phyloP scores from a whole-genome alignment of 2,888 invertebrate species.

The Meloe dianella region DNA sequence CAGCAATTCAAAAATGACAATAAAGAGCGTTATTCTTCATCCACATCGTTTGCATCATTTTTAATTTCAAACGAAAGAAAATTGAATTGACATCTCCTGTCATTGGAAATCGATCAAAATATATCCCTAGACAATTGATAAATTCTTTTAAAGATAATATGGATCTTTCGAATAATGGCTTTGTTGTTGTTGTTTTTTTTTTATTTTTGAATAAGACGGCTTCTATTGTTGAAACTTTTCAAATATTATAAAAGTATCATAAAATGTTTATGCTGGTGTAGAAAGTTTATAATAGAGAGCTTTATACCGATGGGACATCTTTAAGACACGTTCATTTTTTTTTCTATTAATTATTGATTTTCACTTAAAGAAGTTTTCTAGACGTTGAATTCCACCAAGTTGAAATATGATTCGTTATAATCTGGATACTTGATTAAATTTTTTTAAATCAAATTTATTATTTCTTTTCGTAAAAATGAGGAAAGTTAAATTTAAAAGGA shows the following conservation, averaged over 20 bases:
- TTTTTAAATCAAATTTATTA: slow-evolving; percentile 13
- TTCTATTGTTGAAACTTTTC: slow-evolving; percentile 6
- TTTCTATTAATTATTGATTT: slow-evolving; percentile 10
- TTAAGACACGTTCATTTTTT: not conserved
- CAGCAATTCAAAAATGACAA: not conserved
- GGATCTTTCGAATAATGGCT: not conserved
- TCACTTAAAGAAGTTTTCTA: not conserved
- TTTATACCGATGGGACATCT: slow-evolving; percentile 8
- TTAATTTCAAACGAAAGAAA: not conserved
- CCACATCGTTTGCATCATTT: not conserved
- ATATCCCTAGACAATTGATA: not conserved
- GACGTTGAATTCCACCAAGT: not conserved
- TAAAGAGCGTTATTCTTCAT: slow-evolving; percentile 14
- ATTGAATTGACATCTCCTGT: not conserved
- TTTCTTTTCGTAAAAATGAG: not conserved
- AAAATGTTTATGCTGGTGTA: not conserved
- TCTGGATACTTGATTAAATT: slow-evolving; percentile 12
- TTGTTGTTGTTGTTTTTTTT: slow-evolving; percentile 6
- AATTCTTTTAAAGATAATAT: not conserved
- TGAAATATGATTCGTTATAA: slow-evolving; percentile 11
- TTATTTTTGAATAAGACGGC: not conserved
- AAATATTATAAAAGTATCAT: not conserved
- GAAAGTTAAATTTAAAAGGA: not conserved
- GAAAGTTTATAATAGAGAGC: slow-evolving; percentile 12
- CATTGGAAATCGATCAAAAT: not conserved